phyloP scores from a whole-genome alignment of 92 coral and sea anemone genomes.

The Bergia puertoricense region DNA sequence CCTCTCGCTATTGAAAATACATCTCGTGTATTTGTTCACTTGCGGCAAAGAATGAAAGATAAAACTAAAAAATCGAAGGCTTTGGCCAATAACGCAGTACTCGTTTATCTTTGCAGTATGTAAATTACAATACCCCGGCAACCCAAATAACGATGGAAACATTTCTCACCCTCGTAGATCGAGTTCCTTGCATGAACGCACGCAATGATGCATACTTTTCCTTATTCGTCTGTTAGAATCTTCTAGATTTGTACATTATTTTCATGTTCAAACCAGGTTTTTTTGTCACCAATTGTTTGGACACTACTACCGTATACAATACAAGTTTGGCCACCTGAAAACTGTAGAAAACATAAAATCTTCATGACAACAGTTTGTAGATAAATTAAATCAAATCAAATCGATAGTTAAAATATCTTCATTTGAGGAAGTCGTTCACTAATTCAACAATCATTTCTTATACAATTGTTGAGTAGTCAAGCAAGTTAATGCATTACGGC shows the following conservation, averaged over 20 bases:
- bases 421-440: background rate
- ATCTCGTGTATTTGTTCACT: background rate
- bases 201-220: background rate
- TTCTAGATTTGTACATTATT: background rate
- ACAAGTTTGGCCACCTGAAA: background rate
- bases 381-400: too few relatives aligned
- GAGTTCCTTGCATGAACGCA: background rate
- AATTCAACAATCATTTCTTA: background rate
- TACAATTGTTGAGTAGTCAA: background rate
- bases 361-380: background rate
- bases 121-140: constrained; percentile 5
- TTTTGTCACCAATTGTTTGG: too few relatives aligned
- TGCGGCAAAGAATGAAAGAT: background rate
- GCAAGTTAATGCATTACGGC: background rate
- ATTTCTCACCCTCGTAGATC: background rate
- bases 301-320: background rate
- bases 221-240: background rate
- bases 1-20: background rate
- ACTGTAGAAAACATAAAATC: too few relatives aligned
- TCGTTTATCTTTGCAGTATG: background rate
- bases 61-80: background rate
- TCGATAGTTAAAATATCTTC: background rate
- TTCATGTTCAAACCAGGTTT: background rate
- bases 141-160: constrained; percentile 1
- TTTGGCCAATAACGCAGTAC: background rate